Evolutionary conservation across 1,140 invertebrate species (phyloP).

Genomic region (Drosophila obscura): DNA sequence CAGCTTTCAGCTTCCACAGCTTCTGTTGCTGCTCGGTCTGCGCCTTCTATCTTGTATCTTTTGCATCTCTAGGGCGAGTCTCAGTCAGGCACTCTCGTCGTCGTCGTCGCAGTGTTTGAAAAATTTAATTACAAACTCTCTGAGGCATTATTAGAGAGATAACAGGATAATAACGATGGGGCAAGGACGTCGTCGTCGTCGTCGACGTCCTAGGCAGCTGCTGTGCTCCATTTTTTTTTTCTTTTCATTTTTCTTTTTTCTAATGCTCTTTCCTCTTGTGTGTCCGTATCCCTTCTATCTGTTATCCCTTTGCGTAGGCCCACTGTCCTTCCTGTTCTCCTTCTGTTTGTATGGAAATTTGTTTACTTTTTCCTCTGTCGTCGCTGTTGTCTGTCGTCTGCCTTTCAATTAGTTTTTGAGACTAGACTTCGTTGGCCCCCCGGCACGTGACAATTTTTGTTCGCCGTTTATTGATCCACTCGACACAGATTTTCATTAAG

Average conservation of each 20-base stretch:
- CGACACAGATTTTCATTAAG: constrained; percentile 30
- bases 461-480: constrained; percentile 39
- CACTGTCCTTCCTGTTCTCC: constrained; percentile 25
- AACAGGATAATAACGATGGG: constrained; percentile 80
- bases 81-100: constrained; percentile 28
- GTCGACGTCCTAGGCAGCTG: constrained; percentile 32
- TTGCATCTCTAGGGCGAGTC: constrained; percentile 29
- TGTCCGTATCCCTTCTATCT: constrained; percentile 28
- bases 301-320: constrained; percentile 39
- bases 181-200: constrained; percentile 59
- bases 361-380: constrained; percentile 35
- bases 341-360: constrained; percentile 65
- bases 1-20: constrained; percentile 29
- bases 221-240: constrained; percentile 65
- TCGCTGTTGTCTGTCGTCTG: constrained; percentile 47
- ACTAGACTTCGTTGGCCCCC: constrained; percentile 44
- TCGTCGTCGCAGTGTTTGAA: constrained; percentile 60
- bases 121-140: constrained; percentile 82
- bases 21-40: constrained; percentile 8
- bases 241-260: constrained; percentile 35
- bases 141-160: constrained; percentile 82
- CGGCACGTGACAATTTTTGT: constrained; percentile 55
- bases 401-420: constrained; percentile 75
- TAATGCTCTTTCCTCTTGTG: constrained; percentile 6
- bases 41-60: constrained; percentile 36